A percentile compares a stretch with the other conserved stretches of the same genome.
These are phyloP conservation scores for Patella pellucida DNA, from an alignment of 2,888 invertebrate species.

Conservation along the genomic window DNA sequence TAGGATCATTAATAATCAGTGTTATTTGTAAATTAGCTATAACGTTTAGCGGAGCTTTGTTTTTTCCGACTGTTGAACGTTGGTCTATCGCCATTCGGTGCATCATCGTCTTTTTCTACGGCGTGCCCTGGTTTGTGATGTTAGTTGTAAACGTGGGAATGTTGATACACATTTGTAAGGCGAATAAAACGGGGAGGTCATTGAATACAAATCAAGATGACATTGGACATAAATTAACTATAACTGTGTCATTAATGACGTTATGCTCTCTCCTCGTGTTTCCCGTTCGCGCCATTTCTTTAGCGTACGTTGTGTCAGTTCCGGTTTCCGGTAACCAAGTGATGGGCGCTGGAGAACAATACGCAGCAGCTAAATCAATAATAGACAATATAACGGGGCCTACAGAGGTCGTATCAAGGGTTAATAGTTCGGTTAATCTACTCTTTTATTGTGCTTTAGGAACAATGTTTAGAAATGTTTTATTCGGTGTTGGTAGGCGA, in stretches of 20 bases:
- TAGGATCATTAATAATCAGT: background rate
- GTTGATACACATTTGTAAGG: background rate
- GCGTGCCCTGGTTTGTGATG: background rate
- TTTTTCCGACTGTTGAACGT: background rate
- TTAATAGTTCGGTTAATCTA: background rate
- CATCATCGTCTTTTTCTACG: constrained; percentile 1
- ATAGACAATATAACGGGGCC: background rate
- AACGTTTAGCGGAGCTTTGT: background rate
- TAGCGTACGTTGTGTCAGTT: constrained; percentile 1
- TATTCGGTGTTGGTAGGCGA: background rate
- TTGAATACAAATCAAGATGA: background rate
- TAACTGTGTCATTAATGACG: background rate
- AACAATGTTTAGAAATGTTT: constrained; percentile 2
- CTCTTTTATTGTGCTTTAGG: background rate
- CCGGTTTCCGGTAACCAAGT: constrained; percentile 2
- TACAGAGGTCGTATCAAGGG: background rate
- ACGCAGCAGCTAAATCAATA: background rate
- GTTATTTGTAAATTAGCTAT: constrained; percentile 1
- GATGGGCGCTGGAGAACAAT: background rate
- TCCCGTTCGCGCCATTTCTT: constrained; percentile 1
- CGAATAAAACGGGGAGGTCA: background rate
- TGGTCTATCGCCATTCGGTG: background rate
- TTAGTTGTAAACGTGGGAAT: background rate
- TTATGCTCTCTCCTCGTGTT: background rate
- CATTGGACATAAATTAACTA: background rate